phyloP scores from a whole-genome alignment of 2,113 vertebrate species.

The Chionodraco myersi region DNA sequence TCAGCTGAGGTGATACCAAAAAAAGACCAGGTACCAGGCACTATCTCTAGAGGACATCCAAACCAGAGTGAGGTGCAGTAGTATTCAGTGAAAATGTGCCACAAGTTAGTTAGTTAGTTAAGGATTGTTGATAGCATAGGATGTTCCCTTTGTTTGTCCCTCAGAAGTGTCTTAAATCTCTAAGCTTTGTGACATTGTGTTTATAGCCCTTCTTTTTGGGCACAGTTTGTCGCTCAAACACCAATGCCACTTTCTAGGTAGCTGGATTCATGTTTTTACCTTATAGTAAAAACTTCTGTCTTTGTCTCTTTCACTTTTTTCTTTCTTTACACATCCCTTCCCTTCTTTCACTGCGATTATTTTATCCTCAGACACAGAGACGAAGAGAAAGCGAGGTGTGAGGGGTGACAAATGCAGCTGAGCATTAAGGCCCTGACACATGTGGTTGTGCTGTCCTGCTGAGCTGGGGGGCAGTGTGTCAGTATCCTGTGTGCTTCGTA shows the following conservation, averaged over 20 bases:
- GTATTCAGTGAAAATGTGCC: too few species aligned
- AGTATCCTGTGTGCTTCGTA: conserved; percentile 45
- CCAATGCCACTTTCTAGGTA: conserved; percentile 9
- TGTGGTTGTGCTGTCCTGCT: conserved; percentile 43
- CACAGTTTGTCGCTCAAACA: conserved; percentile 34
- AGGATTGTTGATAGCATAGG: too few species aligned
- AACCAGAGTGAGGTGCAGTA: too few species aligned
- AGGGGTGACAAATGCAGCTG: conserved; percentile 1
- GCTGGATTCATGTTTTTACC: conserved; percentile 16
- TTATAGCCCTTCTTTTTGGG: neutral
- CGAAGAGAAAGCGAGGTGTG: neutral
- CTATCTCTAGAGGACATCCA: too few species aligned
- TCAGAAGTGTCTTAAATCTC: too few species aligned
- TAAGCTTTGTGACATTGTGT: neutral
- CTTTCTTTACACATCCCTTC: conserved; percentile 7
- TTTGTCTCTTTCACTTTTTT: neutral
- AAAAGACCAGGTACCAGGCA: too few species aligned
- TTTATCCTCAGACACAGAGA: conserved; percentile 30
- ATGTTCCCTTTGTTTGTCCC: too few species aligned
- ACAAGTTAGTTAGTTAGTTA: too few species aligned
- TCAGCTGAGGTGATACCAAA: too few species aligned
- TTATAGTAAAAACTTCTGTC: conserved; percentile 2
- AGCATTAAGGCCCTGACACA: conserved; percentile 64
- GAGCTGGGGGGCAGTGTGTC: conserved; percentile 61
- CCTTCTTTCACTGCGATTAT: conserved; percentile 19